A percentile compares a stretch with the other conserved stretches of the same genome.
Conservation (phyloP, 64 coral and sea anemone genomes). For the Montipora efflorescens region DNA sequence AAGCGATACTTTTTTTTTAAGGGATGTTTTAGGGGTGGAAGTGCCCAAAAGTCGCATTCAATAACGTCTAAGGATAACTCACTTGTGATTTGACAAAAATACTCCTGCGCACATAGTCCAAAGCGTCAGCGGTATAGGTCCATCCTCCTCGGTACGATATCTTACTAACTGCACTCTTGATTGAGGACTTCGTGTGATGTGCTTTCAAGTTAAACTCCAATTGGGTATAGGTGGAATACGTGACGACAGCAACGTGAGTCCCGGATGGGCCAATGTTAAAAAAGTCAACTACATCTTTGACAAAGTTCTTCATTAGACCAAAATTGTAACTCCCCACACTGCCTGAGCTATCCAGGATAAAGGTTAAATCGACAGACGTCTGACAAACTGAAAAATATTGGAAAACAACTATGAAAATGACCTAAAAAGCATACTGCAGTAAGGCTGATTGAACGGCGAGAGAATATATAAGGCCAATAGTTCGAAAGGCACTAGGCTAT, state of each 20-base stretch:
- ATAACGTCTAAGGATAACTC: background rate
- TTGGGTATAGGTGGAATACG: conserved; percentile 48
- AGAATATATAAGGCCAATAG: no score
- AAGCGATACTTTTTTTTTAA: no score
- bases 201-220: conserved; percentile 75
- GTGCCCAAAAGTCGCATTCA: background rate
- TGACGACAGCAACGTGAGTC: conserved; percentile 81
- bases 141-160: conserved; percentile 71
- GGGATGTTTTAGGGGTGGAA: background rate
- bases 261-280: conserved; percentile 90
- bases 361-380: conserved; percentile 85
- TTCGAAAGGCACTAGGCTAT: no score
- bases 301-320: conserved; percentile 82
- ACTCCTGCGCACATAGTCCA: conserved; percentile 49
- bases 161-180: conserved; percentile 68
- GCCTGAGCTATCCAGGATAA: conserved; percentile 89
- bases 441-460: background rate
- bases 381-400: conserved; percentile 84
- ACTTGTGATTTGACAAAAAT: conserved; percentile 47
- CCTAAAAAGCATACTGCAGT: background rate
- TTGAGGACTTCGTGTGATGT: conserved; percentile 70
- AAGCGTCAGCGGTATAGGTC: conserved; percentile 86
- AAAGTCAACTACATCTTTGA: conserved; percentile 92
- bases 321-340: conserved; percentile 82
- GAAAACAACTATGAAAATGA: background rate